Percentiles rank a stretch among this genome's conserved stretches.
phyloP scores from a whole-genome alignment of 1,140 invertebrate species.

The Camponotus pennsylvanicus region DNA sequence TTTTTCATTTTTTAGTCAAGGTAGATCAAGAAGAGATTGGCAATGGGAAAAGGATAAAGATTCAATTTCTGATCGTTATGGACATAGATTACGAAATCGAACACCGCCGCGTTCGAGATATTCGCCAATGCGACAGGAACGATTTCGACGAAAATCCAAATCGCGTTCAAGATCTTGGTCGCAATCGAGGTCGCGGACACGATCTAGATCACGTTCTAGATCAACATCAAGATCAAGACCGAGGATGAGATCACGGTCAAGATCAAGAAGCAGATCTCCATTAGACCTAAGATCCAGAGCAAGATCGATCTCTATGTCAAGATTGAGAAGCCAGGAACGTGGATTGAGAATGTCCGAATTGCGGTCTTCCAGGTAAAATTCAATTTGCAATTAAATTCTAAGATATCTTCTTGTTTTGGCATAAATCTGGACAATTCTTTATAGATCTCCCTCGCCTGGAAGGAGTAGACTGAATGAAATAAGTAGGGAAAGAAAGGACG shows the following conservation, averaged over 20 bases:
- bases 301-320: constrained; percentile 69
- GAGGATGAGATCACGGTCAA: constrained; percentile 72
- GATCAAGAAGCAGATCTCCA: constrained; percentile 71
- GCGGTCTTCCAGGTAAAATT: constrained; percentile 76
- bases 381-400: background rate
- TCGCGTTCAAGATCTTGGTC: constrained; percentile 73
- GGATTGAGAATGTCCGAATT: constrained; percentile 60
- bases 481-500: constrained; percentile 69
- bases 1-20: constrained; percentile 47
- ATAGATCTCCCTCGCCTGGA: constrained; percentile 80
- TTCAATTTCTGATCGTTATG: constrained; percentile 72
- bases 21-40: constrained; percentile 70
- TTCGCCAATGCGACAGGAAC: constrained; percentile 61
- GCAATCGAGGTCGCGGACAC: constrained; percentile 48
- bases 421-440: constrained; percentile 34
- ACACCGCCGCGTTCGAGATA: constrained; percentile 65
- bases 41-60: constrained; percentile 76
- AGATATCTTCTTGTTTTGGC: background rate
- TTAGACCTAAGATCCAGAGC: constrained; percentile 71
- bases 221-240: constrained; percentile 73
- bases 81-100: constrained; percentile 63
- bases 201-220: constrained; percentile 66
- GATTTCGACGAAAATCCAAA: constrained; percentile 67
- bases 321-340: constrained; percentile 75
- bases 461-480: constrained; percentile 69